phyloP scores from a whole-genome alignment of 2,888 invertebrate genomes.

The Euplagia quadripunctaria region DNA sequence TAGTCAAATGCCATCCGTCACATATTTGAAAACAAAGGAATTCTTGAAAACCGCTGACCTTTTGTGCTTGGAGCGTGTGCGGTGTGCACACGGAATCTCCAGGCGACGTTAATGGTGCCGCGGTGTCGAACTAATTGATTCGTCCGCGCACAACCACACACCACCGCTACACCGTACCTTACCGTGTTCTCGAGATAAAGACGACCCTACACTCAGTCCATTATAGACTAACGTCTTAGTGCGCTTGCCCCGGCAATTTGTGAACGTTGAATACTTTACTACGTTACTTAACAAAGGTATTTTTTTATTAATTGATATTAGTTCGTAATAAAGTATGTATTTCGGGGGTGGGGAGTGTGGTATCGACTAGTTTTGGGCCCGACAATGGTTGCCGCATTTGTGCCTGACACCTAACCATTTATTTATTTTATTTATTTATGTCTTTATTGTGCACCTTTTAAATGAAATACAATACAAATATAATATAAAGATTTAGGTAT shows the following conservation, averaged over 20 bases:
- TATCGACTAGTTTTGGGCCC: too few relatives aligned
- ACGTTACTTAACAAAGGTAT: not conserved
- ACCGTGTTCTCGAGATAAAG: not conserved
- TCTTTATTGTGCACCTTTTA: too few relatives aligned
- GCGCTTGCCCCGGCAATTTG: not conserved
- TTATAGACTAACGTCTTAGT: not conserved
- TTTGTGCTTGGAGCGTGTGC: slow-evolving; percentile 22
- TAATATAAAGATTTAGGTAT: too few relatives aligned
- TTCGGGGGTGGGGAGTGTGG: not conserved
- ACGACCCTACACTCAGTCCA: not conserved
- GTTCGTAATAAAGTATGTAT: not conserved
- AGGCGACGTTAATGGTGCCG: slow-evolving; percentile 54
- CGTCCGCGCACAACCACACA: slow-evolving; percentile 43
- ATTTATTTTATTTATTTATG: too few relatives aligned
- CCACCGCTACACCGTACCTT: not conserved
- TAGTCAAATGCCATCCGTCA: not conserved
- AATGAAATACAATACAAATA: too few relatives aligned
- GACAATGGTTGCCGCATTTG: too few relatives aligned
- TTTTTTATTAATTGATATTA: not conserved
- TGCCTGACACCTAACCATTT: too few relatives aligned
- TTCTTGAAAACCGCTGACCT: slow-evolving; percentile 19
- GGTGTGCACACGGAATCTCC: slow-evolving; percentile 35
- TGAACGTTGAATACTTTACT: not conserved
- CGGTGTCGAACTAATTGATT: slow-evolving; percentile 66
- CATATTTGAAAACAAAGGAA: slow-evolving; percentile 6